Conservation (phyloP, 2,888 invertebrate genomes). For the Isotomurus palustris region DNA sequence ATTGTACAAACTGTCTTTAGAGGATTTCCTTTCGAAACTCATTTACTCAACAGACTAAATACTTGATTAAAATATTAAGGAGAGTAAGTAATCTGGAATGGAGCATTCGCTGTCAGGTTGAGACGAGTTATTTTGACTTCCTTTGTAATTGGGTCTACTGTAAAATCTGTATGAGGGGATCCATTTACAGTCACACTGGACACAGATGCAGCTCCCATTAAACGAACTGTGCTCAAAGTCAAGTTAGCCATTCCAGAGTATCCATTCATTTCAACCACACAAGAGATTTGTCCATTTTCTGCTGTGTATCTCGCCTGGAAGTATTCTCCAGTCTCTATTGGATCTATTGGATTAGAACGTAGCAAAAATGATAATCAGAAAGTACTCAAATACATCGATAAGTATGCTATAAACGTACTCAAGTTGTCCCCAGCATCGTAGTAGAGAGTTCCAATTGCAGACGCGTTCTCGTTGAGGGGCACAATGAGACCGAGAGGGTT, state of each 20-base stretch:
- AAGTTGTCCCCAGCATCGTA: slow-evolving; percentile 48
- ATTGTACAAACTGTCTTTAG: too few relatives aligned
- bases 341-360: slow-evolving; percentile 16
- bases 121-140: slow-evolving; percentile 32
- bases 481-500: slow-evolving; percentile 48
- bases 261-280: slow-evolving; percentile 19
- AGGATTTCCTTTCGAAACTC: too few relatives aligned
- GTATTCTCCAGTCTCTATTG: slow-evolving; percentile 26
- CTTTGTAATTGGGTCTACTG: too few relatives aligned
- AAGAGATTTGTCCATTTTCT: slow-evolving; percentile 15
- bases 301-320: slow-evolving; percentile 27
- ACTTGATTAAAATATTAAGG: too few relatives aligned
- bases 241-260: slow-evolving; percentile 26
- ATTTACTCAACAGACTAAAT: too few relatives aligned
- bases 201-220: slow-evolving; percentile 44
- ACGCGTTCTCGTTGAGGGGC: slow-evolving; percentile 41
- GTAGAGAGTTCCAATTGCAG: slow-evolving; percentile 46
- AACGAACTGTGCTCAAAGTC: slow-evolving; percentile 23
- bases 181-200: slow-evolving; percentile 48
- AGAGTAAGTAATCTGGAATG: not conserved
- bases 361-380: not conserved
- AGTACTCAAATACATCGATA: not conserved
- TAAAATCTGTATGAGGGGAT: slow-evolving; percentile 33
- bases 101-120: not conserved
- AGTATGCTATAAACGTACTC: slow-evolving; percentile 22